These are phyloP conservation scores for Nyleta sp. DNA, from an alignment of 2,888 invertebrate species.

Conservation along the genomic window DNA sequence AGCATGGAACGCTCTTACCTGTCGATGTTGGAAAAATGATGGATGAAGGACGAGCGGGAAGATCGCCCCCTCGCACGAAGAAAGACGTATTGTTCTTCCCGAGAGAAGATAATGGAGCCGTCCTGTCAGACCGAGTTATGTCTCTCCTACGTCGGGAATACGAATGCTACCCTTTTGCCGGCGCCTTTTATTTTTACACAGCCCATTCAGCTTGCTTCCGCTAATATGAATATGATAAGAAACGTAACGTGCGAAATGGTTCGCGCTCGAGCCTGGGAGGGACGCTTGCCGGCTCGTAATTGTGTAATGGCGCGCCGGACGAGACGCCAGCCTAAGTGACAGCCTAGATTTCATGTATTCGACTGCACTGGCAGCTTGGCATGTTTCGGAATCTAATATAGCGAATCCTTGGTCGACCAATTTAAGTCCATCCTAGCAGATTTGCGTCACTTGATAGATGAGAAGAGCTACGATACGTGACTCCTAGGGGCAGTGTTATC, in stretches of 20 bases:
- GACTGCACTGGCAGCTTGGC: conserved; percentile 52
- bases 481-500: conserved; percentile 13
- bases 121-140: conserved; percentile 76
- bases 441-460: conserved; percentile 46
- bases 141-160: conserved; percentile 70
- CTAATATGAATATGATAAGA: conserved; percentile 66
- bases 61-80: conserved; percentile 19
- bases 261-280: not conserved
- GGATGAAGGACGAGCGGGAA: conserved; percentile 68
- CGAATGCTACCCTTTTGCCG: conserved; percentile 61
- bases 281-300: conserved; percentile 33
- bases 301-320: conserved; percentile 40
- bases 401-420: conserved; percentile 53
- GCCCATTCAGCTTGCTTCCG: conserved; percentile 42
- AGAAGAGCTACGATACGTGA: conserved; percentile 45
- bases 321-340: conserved; percentile 36
- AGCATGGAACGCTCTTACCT: conserved; percentile 70
- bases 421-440: conserved; percentile 46
- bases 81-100: conserved; percentile 77
- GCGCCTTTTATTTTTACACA: conserved; percentile 6
- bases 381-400: conserved; percentile 54
- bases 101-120: conserved; percentile 75
- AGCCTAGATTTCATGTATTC: conserved; percentile 48
- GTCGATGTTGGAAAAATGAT: conserved; percentile 72
- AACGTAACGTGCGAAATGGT: conserved; percentile 26